These are phyloP conservation scores for Cataglyphis rosenhaueri DNA, from an alignment of 2,888 invertebrate species.

Conservation along the genomic window DNA sequence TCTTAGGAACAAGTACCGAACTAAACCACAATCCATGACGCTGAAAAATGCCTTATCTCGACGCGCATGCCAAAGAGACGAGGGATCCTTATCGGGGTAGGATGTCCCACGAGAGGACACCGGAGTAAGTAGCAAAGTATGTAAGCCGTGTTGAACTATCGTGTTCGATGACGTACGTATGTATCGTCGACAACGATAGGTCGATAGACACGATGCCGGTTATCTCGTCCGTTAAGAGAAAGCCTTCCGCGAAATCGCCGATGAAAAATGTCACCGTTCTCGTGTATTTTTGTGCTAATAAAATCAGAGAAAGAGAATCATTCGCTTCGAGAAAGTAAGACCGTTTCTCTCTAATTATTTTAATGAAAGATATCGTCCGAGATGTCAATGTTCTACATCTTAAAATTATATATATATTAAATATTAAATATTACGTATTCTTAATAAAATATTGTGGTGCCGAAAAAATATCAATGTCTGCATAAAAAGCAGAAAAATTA, in stretches of 20 bases:
- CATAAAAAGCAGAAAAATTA: neutral
- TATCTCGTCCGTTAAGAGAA: constrained; percentile 57
- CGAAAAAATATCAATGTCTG: neutral
- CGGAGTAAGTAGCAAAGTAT: constrained; percentile 79
- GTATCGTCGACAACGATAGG: constrained; percentile 72
- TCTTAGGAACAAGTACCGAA: constrained; percentile 51
- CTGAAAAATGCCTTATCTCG: constrained; percentile 75
- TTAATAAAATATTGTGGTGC: neutral
- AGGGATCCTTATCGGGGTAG: constrained; percentile 74
- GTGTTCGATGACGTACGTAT: constrained; percentile 73
- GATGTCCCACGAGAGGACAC: constrained; percentile 73
- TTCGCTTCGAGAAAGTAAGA: constrained; percentile 26
- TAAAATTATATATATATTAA: neutral
- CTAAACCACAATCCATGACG: constrained; percentile 26
- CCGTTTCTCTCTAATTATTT: constrained; percentile 3
- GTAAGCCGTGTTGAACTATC: constrained; percentile 76
- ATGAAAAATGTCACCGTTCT: constrained; percentile 34
- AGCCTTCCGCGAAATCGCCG: constrained; percentile 45
- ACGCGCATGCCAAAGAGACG: constrained; percentile 62
- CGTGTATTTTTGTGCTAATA: constrained; percentile 51
- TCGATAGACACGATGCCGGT: constrained; percentile 59
- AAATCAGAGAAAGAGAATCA: constrained; percentile 61
- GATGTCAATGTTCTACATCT: neutral
- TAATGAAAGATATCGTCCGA: neutral
- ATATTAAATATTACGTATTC: neutral